Conservation (phyloP, 1,140 invertebrate species). For the Leptopilina boulardi region DNA sequence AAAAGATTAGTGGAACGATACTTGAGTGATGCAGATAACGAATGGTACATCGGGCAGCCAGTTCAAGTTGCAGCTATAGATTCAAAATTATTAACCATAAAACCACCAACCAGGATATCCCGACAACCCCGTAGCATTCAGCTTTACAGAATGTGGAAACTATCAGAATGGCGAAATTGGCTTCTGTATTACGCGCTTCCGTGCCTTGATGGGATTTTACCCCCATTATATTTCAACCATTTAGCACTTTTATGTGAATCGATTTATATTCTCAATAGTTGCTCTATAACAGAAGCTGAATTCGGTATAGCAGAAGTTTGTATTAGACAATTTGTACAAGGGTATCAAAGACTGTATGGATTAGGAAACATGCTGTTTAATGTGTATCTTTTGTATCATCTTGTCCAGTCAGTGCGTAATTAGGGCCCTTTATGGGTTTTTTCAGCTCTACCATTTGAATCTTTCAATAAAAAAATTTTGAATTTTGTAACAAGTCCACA, state of each 20-base stretch:
- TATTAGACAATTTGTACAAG: conserved; percentile 2
- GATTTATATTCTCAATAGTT: conserved; percentile 34
- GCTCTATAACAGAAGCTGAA: conserved; percentile 24
- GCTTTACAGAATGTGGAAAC: conserved; percentile 33
- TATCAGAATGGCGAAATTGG: conserved; percentile 39
- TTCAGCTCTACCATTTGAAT: conserved; percentile 29
- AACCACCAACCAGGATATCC: conserved; percentile 35
- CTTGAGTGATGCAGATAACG: background rate
- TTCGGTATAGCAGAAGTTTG: conserved; percentile 34
- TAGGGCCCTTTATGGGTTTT: conserved; percentile 41
- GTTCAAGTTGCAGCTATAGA: background rate
- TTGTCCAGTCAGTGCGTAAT: conserved; percentile 28
- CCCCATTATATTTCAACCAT: background rate
- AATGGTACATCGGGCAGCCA: conserved; percentile 27
- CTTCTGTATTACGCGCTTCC: conserved; percentile 35
- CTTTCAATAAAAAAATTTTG: conserved; percentile 39
- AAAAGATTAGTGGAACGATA: background rate
- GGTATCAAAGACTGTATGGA: conserved; percentile 36
- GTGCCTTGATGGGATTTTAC: conserved; percentile 29
- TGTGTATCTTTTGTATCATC: conserved; percentile 35
- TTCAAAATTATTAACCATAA: conserved; percentile 23
- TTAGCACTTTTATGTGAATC: conserved; percentile 34
- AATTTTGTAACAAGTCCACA: conserved; percentile 32
- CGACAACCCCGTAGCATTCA: background rate
- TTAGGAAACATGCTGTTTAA: conserved; percentile 36